Base-by-base conservation (phyloP, 2,888 invertebrate species). In the Pseudococcus jackbeardsleyi region DNA sequence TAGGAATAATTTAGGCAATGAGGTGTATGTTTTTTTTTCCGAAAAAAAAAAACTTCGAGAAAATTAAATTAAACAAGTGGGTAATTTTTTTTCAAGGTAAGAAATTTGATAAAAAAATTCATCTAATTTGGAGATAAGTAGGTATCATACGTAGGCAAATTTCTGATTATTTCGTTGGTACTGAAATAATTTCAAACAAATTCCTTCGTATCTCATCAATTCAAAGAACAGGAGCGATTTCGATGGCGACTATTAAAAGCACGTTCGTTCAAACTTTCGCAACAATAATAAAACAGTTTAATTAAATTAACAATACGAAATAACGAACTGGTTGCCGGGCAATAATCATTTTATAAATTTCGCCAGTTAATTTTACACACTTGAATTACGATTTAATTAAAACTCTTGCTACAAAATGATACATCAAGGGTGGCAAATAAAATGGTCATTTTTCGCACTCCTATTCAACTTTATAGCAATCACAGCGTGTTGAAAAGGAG, bases 331-430 rank as follows among this genome's bases (percentile, higher is more conserved):
- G 79, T 82, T 46, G 46, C 22, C 9, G 79, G 19, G 79, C 7
- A 82, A 82, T 82, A 82, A 82, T 82, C 46, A 82, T 82, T 82
- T 82, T 82, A 82, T 82, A 82, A 42, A 82, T 82, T 82, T 46
- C 19, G 79, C 79, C 79, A 46, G 79, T 82, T 82, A 82, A 82
- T 82, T 82, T 82, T 82, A 82, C 79, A 82, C 79, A 46, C 46
- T 82, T 82, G 79, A 82, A 82, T 82, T 82, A 82, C 79, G 79
- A 82, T 82, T 82, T 82, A 82, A 82, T 82, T 82, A 82, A 82
- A 82, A 82, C 46, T 82, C 79, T 19, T 17, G 79, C 46, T 46
- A 46, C 46, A 46, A 46, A 64, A 19, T 46, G 33, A 82, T 82
- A 82, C 79, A 82, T 82, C 79, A 82, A 46, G 79, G 79, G 79